phyloP scores from a whole-genome alignment of 2,113 vertebrate genomes.

The Camelus dromedarius region DNA sequence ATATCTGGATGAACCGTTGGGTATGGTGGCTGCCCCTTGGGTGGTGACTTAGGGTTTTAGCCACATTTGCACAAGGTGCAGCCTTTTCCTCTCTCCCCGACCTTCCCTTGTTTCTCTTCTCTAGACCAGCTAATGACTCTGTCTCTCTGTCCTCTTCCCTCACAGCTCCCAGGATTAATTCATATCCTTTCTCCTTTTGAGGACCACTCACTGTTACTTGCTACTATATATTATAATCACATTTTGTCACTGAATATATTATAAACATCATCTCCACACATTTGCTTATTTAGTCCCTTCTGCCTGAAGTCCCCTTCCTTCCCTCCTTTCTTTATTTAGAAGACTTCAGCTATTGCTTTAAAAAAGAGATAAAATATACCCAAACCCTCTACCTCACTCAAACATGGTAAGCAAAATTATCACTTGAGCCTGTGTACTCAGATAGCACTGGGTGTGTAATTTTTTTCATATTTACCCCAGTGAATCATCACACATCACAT shows the following conservation, averaged over 20 bases:
- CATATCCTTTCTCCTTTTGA: neutral
- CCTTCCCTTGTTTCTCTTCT: neutral
- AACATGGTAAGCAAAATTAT: neutral
- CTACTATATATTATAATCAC: neutral
- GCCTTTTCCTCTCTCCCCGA: too few relatives aligned
- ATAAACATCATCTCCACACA: too few relatives aligned
- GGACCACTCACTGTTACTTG: neutral
- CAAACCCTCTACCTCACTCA: neutral
- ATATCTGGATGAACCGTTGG: neutral
- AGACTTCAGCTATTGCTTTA: neutral
- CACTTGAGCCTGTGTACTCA: neutral
- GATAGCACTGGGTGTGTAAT: neutral
- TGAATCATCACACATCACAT: neutral
- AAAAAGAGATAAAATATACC: neutral
- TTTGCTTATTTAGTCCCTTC: neutral
- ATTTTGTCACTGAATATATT: neutral
- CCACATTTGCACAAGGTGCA: accelerated
- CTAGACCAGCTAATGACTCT: neutral
- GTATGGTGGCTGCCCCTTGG: accelerated
- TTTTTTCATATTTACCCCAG: neutral
- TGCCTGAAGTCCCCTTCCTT: neutral
- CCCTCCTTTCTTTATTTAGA: neutral
- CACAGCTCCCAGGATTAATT: neutral
- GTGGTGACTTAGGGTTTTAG: neutral
- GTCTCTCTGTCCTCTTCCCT: accelerated